Conservation (phyloP, 2,888 invertebrate species). For the Lysandra coridon region DNA sequence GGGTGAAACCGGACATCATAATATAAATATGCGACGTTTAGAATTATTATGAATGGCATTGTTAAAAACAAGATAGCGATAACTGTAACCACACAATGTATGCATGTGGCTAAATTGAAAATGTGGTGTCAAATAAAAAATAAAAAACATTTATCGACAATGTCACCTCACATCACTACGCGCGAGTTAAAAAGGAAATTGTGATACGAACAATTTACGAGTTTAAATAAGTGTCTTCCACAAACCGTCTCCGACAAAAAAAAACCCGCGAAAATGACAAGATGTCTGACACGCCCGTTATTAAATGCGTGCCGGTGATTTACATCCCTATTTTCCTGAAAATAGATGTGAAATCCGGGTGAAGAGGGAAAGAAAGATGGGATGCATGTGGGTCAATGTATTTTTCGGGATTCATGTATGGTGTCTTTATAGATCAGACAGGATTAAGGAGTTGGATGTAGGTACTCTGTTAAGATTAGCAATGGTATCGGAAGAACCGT, state of each 20-base stretch:
- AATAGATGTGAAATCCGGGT: conserved; percentile 5
- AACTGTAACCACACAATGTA: no score
- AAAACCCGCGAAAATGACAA: conserved; percentile 20
- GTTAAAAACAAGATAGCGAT: no score
- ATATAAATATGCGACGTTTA: no score
- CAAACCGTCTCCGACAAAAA: conserved; percentile 8
- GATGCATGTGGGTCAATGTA: neutral
- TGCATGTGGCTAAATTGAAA: no score
- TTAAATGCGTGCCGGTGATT: neutral
- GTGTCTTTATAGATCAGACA: neutral
- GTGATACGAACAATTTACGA: conserved; percentile 42
- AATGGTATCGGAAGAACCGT: no score
- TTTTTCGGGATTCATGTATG: neutral
- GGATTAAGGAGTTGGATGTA: neutral
- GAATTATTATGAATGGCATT: no score
- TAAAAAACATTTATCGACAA: neutral
- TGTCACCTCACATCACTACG: neutral
- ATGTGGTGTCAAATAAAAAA: no score
- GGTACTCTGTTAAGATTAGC: no score
- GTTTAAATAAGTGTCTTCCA: conserved; percentile 37
- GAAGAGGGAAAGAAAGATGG: neutral
- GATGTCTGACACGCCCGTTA: neutral
- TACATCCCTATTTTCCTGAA: conserved; percentile 5
- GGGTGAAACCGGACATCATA: no score
- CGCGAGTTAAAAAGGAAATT: conserved; percentile 48